Base-by-base conservation (phyloP, 2,888 invertebrate species). In the Oxyscelio sp. region DNA sequence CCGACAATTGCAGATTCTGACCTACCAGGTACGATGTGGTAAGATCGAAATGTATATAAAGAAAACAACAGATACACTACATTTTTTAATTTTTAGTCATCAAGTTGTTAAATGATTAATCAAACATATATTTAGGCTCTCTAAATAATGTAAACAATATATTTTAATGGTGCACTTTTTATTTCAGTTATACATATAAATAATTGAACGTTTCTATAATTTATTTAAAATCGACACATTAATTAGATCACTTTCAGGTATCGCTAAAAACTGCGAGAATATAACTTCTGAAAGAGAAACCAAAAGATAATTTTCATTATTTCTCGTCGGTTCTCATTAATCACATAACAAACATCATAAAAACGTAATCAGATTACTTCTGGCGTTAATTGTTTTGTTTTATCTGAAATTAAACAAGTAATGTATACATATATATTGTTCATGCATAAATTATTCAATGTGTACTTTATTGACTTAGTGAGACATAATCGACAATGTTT, bases 401-500 rank as follows among this genome's bases (percentile, higher is more conserved):
- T 50, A 50, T 45, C 56, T 34, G 58, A 59, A 48, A 50, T 38
- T 54, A 21, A 56, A 50, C n/a, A 34, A 45, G 34, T 50, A 61
- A 50, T 13, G 22, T 24, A 9, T 0, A 21, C 34, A 11, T 40
- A 31, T 58, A 34, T 31, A 68, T 56, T 66, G 61, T 48, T 31
- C 34, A 48, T 45, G 50, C n/a, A 38, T 52, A 58, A 58, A 68
- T 61, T 75, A 71, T 71, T 75, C 75, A 74, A 75, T 66, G 65
- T 24, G 52, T 63, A 80, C 71, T 80, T 84, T 84, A 84, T 84
- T 71, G 84, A 75, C 80, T 84, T 80, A 84, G 65, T 52, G 38
- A 58, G 71, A 54, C 71, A 73, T 81, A 81, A 85, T 81, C 77
- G 85, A 58, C 85, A 68, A 79, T 70, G 80, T 85, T 81, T 71